phyloP scores from a whole-genome alignment of 2,113 vertebrate species.

The Chaenocephalus aceratus region DNA sequence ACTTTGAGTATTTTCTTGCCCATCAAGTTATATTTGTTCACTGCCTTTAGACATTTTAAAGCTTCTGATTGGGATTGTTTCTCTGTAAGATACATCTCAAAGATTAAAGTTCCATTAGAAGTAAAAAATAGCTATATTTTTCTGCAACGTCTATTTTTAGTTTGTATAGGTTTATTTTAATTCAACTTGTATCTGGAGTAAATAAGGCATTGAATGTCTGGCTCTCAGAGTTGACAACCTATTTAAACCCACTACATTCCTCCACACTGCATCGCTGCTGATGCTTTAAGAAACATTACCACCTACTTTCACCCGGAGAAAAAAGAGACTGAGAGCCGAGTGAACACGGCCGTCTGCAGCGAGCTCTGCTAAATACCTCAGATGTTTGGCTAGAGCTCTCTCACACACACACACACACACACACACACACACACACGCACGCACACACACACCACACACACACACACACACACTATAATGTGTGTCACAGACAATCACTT shows the following conservation, averaged over 20 bases:
- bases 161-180: not conserved
- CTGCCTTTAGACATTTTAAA: not conserved
- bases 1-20: not conserved
- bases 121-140: not conserved
- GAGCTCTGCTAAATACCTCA: conserved; percentile 20
- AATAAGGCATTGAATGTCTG: not conserved
- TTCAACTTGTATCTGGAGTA: not conserved
- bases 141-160: not conserved
- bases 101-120: not conserved
- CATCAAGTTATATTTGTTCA: not conserved
- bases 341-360: conserved; percentile 15
- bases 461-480: not conserved
- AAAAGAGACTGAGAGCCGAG: conserved; percentile 4
- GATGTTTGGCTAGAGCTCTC: conserved; percentile 28
- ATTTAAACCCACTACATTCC: not conserved
- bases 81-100: too few relatives aligned
- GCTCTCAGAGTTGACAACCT: not conserved
- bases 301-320: not conserved
- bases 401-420: not conserved
- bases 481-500: conserved; percentile 23
- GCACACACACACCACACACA: conserved; percentile 9
- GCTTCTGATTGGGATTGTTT: not conserved
- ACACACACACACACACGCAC: not conserved
- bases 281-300: not conserved
- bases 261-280: not conserved